Conservation (phyloP, 2,888 invertebrate genomes). For the Harpagoxenus sublaevis region DNA sequence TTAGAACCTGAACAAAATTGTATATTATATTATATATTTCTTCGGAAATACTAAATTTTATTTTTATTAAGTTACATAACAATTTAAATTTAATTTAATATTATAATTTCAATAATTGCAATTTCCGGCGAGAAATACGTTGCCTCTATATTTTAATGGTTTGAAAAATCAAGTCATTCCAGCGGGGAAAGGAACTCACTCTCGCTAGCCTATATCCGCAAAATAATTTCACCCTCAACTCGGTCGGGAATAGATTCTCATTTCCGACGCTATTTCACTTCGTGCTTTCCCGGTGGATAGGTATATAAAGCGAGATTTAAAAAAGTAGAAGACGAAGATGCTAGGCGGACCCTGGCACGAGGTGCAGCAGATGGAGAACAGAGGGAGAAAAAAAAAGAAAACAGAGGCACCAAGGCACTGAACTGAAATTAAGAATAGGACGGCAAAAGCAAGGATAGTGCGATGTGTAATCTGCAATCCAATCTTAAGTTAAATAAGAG, state of each 20-base stretch:
- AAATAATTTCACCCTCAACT: constrained; percentile 65
- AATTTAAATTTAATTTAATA: constrained; percentile 24
- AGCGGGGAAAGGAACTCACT: constrained; percentile 16
- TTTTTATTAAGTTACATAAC: background rate
- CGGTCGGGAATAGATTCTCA: constrained; percentile 68
- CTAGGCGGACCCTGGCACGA: constrained; percentile 50
- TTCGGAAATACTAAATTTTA: background rate
- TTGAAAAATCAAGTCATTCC: constrained; percentile 41
- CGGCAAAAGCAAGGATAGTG: constrained; percentile 65
- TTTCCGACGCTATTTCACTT: constrained; percentile 70
- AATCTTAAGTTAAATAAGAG: constrained; percentile 80
- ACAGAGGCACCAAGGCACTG: constrained; percentile 49
- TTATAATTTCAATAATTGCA: constrained; percentile 27
- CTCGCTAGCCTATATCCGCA: constrained; percentile 56
- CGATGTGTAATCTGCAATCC: constrained; percentile 80
- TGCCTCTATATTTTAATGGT: constrained; percentile 16
- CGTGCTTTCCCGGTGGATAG: constrained; percentile 65
- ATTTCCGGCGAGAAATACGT: constrained; percentile 17
- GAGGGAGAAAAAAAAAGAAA: constrained; percentile 40
- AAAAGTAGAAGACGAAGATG: constrained; percentile 66
- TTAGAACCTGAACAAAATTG: background rate
- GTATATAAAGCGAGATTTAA: constrained; percentile 68
- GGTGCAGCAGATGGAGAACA: constrained; percentile 28
- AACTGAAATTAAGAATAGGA: constrained; percentile 71
- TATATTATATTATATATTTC: background rate